These are phyloP conservation scores for Diadema setosum DNA, from an alignment of 35 echinoderm and acorn worm genomes.

Conservation along the genomic window DNA sequence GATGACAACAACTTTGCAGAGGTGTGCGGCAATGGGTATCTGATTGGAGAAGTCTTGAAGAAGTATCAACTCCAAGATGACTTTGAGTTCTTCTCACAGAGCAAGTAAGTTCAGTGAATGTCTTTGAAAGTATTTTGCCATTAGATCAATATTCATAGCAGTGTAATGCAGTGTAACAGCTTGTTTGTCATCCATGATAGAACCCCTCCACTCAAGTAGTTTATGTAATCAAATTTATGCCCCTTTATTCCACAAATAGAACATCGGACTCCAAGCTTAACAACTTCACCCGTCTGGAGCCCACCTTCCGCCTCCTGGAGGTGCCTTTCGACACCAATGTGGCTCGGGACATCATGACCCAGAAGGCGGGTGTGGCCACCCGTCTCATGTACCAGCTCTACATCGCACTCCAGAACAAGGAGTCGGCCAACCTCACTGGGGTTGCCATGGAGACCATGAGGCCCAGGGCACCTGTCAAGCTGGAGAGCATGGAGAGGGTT, in stretches of 20 bases:
- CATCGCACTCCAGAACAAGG: constrained; percentile 93
- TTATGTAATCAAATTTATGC: too few species aligned
- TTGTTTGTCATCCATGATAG: too few species aligned
- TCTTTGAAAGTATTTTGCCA: too few species aligned
- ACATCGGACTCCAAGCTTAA: constrained; percentile 98
- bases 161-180: too few species aligned
- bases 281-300: constrained; percentile 96
- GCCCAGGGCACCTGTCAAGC: constrained; percentile 83
- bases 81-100: constrained; percentile 92
- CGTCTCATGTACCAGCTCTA: constrained; percentile 90
- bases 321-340: constrained; percentile 88
- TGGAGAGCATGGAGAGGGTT: constrained; percentile 88
- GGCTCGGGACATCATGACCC: constrained; percentile 83
- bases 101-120: constrained; percentile 62
- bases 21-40: constrained; percentile 70
- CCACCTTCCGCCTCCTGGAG: constrained; percentile 83
- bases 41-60: constrained; percentile 96
- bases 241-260: too few species aligned
- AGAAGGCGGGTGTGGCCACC: constrained; percentile 80
- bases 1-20: constrained; percentile 75
- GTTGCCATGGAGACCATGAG: constrained; percentile 97
- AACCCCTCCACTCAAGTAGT: too few species aligned
- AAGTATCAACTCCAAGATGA: constrained; percentile 97
- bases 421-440: constrained; percentile 80
- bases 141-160: too few species aligned